Evolutionary conservation across 2,888 invertebrate genomes (phyloP), one percentile per base, ranked within the genome.

Genomic region (Leptopterna dolabrata): DNA sequence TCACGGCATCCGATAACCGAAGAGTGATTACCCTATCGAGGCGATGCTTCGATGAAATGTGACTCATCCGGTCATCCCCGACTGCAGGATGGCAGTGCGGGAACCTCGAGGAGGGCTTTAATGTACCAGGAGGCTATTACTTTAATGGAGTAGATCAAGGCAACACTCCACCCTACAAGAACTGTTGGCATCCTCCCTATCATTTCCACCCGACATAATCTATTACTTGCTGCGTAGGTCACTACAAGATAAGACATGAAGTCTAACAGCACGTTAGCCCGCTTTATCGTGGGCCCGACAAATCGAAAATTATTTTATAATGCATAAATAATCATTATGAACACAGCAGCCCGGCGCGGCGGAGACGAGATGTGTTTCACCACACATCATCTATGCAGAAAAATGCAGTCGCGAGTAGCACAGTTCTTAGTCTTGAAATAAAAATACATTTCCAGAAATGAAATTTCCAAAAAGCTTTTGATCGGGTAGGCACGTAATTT

Each of bases 1-100:
- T 81, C 81, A 81, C 81, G 81, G 27, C 81, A 81, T 41, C 78
- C 63, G 63, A 63, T 41, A 73, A n/a, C 73, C 73, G 6, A 73
- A 30, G 73, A 41, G 73, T 36, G 73, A 73, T 73, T 73, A 36
- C 9, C 73, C 36, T 73, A 36, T 73, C 73, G 36, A n/a, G 73
- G 19, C 36, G 73, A 41, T 36, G 41, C 73, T 41, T 11, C 73
- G 63, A 63, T 24, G 24, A 63, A 19, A 73, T 73, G 36, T 73
- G 73, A 73, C 73, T 73, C 73, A 73, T 73, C 19, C 29, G 73
- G 30, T 36, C 73, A 14, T 19, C 16, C 73, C 73, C 41, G 41
- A 41, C 73, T 19, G 73, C 36, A 13, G 30, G 73, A 73, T 24
- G 63, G 73, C 19, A 73, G 3, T 16, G 73, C 73, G 29, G 36